A percentile compares a stretch with the other conserved stretches of the same genome.
Conservation (phyloP, 2,113 vertebrate genomes). For the Ifrita kowaldi region DNA sequence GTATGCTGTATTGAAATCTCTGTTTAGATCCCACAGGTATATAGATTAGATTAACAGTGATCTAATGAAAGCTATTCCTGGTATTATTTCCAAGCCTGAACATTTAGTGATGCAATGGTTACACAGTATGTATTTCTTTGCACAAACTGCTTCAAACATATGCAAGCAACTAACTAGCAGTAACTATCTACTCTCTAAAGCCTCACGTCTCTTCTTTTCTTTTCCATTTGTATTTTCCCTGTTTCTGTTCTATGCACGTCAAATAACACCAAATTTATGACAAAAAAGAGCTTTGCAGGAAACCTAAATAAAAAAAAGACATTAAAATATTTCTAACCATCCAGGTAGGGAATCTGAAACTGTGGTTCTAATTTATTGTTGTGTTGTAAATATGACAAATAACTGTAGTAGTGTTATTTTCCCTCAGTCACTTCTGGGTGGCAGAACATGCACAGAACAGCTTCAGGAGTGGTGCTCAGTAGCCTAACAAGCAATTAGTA, state of each 20-base stretch:
- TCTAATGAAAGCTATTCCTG: not conserved
- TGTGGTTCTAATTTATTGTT: not conserved
- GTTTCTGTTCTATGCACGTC: not conserved
- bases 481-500: slow-evolving; percentile 19
- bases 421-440: slow-evolving; percentile 14
- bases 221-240: not conserved
- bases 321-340: rapidly evolving
- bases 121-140: not conserved
- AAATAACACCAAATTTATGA: not conserved
- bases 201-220: not conserved
- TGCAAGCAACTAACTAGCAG: not conserved
- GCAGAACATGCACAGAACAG: not conserved
- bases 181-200: not conserved
- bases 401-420: not conserved
- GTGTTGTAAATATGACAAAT: not conserved
- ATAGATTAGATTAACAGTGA: not conserved
- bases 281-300: not conserved
- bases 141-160: not conserved
- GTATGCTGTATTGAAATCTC: not conserved
- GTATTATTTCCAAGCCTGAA: not conserved
- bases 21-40: not conserved
- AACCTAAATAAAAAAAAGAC: not conserved
- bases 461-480: not conserved
- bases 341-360: not conserved
- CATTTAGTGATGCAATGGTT: not conserved